phyloP scores from a whole-genome alignment of 2,797 vertebrate species.

The Darevskia nairensis region DNA sequence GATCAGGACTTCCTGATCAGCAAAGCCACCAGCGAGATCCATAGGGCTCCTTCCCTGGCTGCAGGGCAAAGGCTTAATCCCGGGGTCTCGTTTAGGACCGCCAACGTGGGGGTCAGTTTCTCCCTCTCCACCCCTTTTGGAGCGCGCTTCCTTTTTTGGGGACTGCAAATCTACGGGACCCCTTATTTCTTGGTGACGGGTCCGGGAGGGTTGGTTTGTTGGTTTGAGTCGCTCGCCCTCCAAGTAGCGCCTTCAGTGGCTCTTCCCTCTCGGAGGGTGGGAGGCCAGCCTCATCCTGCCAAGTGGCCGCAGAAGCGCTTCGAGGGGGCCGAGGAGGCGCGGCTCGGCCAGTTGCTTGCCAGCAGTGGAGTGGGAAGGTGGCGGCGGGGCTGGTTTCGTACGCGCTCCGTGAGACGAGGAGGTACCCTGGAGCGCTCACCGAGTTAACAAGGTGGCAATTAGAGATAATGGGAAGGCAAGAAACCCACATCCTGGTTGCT shows the following conservation, averaged over 20 bases:
- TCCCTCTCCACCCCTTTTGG: neutral
- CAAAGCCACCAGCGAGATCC: neutral
- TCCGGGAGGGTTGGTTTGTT: neutral
- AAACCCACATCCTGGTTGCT: conserved; percentile 27
- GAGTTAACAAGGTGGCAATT: conserved; percentile 31
- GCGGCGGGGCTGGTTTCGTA: neutral
- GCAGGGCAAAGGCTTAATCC: neutral
- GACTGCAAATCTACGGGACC: neutral
- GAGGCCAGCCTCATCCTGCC: neutral
- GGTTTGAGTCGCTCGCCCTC: neutral
- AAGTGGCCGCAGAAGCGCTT: neutral
- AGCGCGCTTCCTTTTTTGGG: neutral
- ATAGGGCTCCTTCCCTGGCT: neutral
- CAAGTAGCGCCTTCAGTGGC: neutral
- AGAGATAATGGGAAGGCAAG: conserved; percentile 25
- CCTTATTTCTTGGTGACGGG: neutral
- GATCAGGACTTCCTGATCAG: no score
- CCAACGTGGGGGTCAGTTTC: neutral
- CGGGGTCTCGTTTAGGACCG: neutral
- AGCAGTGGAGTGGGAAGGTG: neutral
- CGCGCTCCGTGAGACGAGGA: neutral
- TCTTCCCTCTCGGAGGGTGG: neutral
- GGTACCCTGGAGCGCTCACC: conserved; percentile 11
- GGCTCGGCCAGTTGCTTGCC: no score
- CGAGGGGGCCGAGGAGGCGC: neutral